Base-by-base conservation (phyloP, 1,140 invertebrate genomes). In the Stenopsyche tienmushanensis region DNA sequence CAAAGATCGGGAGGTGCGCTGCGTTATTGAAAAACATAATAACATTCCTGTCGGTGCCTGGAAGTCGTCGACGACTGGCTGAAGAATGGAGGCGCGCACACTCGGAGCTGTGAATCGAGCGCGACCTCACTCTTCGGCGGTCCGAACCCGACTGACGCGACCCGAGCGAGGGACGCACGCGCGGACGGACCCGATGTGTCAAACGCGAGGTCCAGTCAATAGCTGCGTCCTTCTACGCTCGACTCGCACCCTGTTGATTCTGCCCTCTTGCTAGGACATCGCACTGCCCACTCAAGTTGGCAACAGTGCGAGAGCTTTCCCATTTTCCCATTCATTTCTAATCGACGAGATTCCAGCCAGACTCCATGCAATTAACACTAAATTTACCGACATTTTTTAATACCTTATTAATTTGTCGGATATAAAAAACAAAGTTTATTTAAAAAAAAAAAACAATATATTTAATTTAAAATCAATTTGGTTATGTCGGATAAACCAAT, bases 1-100 rank as follows among this genome's bases (percentile, higher is more conserved):
- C 41, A 55, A 66, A 57, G 29, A 65, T 62, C 58, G 64, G 63
- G 49, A 65, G 29, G 39, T 65, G 53, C 23, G 64, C 62, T 53
- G 65, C 68, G 55, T 65, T 62, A 47, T 62, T 55, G 68, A 70
- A 58, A 65, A 65, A 70, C 68, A 70, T 70, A 65, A 66, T 70
- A 70, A 64, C 68, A 70, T 70, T 62, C 68, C 68, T 63, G 63
- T 47, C 17, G 45, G 41, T 53, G 18, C 50, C 44, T 58, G 17
- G 17, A 21, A 20, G 54, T 55, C 52, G 52, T 20, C 29, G 26
- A 20, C 20, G 3, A 24, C 3, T 13, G 3, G 24, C 25, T 20
- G 29, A 34, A 7, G 29, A 13, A 34, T 13, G 13, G 13, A 13
- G 29, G 13, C 5, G 29, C 5, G 29, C 5, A 13, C 29, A 13